Base-by-base conservation (phyloP, 1,140 invertebrate genomes). In the Macrotrachela quadricornifera region DNA sequence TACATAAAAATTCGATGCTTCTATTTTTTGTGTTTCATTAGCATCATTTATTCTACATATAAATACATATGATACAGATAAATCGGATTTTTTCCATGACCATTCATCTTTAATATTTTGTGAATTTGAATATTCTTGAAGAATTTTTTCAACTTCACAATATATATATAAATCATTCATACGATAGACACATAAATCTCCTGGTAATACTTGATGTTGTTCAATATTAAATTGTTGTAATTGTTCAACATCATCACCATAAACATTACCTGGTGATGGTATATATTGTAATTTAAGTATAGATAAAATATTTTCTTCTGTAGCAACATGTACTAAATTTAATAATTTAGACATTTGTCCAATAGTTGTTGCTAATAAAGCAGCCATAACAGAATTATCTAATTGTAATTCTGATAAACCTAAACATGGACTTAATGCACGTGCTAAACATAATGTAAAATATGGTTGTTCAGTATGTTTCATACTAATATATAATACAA, bases 251-350 rank as follows among this genome's bases (percentile, higher is more conserved):
- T 54, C 53, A 39, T 54, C 53, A 17, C 53, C 53, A 42, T 54
- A 54, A 17, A 54, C 16, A 17, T 49, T 48, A 17, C 53, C 53
- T 17, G 37, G 38, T 13, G 46, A 48, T 13, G 53, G 53, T 12
- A 54, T 45, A 47, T 54, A 54, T 37, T 54, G 46, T 12, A 54
- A 38, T 30, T 54, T 54, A 16, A 54, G 42, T 30, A 49, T 45
- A 10, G 53, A 49, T 45, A 54, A 40, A 49, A 54, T 54, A 42
- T 54, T 54, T 17, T 54, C 53, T 43, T 54, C 53, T n/a, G 53
- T 54, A 8, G 46, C 46, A 15, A 54, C 46, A 47, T 49, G 43
- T 8, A 54, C 47, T 21, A 54, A 40, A 18, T 54, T 36, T 6
- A 54, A 21, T n/a, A 54, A 43, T 30, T 42, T 16, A 43, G 15